Conservation (phyloP, 1,140 invertebrate species). For the Augochlora pura region DNA sequence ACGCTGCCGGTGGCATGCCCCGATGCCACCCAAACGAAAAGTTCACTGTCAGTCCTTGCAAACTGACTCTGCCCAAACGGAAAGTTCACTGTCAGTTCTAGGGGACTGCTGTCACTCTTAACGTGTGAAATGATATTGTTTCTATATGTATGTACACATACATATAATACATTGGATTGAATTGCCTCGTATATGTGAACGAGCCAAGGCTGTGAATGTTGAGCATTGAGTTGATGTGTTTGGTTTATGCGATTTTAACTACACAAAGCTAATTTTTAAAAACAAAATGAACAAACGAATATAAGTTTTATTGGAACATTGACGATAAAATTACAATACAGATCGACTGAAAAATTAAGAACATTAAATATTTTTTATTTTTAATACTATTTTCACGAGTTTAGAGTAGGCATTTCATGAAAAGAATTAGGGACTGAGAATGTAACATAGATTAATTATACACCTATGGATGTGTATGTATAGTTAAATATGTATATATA, state of each 20-base stretch:
- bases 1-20: too few relatives aligned
- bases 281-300: background rate
- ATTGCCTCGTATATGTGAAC: slow-evolving; percentile 45
- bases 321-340: slow-evolving; percentile 27
- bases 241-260: background rate
- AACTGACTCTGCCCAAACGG: too few relatives aligned
- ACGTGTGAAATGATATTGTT: slow-evolving; percentile 16
- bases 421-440: slow-evolving; percentile 29
- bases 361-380: slow-evolving; percentile 65
- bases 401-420: slow-evolving; percentile 50
- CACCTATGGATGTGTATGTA: slow-evolving; percentile 39
- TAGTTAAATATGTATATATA: slow-evolving; percentile 36
- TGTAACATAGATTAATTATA: slow-evolving; percentile 51
- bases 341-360: slow-evolving; percentile 30
- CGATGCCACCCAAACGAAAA: too few relatives aligned
- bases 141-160: slow-evolving; percentile 1
- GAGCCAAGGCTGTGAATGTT: slow-evolving; percentile 56
- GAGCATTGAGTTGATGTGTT: slow-evolving; percentile 21
- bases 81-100: too few relatives aligned
- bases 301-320: slow-evolving; percentile 26
- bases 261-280: slow-evolving; percentile 15
- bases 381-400: slow-evolving; percentile 62
- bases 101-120: too few relatives aligned
- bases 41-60: too few relatives aligned
- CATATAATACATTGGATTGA: slow-evolving; percentile 17